Percentiles rank a stretch among this genome's conserved stretches.
These are phyloP conservation scores for Hippopotamyrus pictus DNA, from an alignment of 2,797 vertebrate species.

Conservation along the genomic window DNA sequence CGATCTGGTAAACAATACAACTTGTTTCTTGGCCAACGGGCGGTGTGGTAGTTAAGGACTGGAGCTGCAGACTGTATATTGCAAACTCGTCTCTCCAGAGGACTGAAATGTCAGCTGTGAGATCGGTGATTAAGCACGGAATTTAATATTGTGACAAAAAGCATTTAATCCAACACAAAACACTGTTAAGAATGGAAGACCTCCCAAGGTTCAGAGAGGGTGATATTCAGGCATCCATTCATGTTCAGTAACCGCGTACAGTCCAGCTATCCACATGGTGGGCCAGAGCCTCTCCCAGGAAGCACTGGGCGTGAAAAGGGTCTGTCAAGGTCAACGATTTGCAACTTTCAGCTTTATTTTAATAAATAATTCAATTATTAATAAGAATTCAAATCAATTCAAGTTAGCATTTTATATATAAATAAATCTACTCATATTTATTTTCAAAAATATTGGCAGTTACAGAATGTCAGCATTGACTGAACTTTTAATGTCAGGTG, in stretches of 20 bases:
- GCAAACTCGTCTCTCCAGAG: background rate
- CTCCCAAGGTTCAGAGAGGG: background rate
- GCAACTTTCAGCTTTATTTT: background rate
- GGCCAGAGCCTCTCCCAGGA: background rate
- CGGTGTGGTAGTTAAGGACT: background rate
- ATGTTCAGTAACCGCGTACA: background rate
- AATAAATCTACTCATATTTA: background rate
- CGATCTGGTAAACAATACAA: background rate
- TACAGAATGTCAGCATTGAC: slow-evolving; percentile 6
- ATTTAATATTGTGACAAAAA: background rate
- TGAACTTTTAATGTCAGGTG: background rate
- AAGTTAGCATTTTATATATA: background rate
- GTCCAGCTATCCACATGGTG: background rate
- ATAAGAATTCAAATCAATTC: background rate
- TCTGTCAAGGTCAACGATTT: background rate
- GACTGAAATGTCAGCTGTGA: background rate
- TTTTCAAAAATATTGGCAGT: background rate
- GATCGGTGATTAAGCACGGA: background rate
- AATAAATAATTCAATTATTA: background rate
- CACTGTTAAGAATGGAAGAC: background rate
- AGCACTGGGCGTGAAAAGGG: background rate
- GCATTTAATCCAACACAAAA: background rate
- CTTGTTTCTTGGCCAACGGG: background rate
- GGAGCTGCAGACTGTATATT: background rate
- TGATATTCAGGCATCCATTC: background rate